Conservation (phyloP, 2,888 invertebrate genomes). For the Torymus texanus region DNA sequence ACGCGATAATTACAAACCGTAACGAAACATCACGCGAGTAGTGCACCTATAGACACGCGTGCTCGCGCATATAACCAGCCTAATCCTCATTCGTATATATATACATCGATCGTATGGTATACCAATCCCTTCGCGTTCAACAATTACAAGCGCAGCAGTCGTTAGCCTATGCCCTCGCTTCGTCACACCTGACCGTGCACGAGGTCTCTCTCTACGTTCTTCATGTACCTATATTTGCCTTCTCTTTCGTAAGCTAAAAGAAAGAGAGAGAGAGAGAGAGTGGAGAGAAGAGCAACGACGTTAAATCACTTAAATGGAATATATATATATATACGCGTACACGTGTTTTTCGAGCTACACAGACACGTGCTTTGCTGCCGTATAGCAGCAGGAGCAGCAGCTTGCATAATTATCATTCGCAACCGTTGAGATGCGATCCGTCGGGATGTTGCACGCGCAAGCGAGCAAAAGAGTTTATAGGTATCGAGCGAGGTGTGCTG, state of each 20-base stretch:
- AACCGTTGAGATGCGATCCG: no score
- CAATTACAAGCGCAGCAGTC: constrained; percentile 73
- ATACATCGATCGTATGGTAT: no score
- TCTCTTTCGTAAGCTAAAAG: constrained; percentile 58
- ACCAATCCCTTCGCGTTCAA: constrained; percentile 57
- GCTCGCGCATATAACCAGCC: no score
- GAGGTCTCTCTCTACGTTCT: background rate
- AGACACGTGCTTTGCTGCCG: constrained; percentile 15
- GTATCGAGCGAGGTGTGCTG: no score
- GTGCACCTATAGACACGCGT: no score
- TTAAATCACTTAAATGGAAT: constrained; percentile 23
- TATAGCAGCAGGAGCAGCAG: background rate
- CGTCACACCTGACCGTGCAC: constrained; percentile 62
- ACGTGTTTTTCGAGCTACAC: background rate
- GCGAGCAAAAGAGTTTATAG: no score
- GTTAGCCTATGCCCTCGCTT: constrained; percentile 72
- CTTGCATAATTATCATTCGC: constrained; percentile 24
- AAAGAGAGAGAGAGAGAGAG: no score
- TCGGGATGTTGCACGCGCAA: no score
- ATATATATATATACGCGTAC: background rate
- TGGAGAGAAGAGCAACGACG: background rate
- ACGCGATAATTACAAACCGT: no score
- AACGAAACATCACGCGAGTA: background rate
- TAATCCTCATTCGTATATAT: no score
- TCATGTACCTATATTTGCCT: background rate